Evolutionary conservation across 2,888 invertebrate species (phyloP).

Genomic region (Carpatolechia fugitivella): DNA sequence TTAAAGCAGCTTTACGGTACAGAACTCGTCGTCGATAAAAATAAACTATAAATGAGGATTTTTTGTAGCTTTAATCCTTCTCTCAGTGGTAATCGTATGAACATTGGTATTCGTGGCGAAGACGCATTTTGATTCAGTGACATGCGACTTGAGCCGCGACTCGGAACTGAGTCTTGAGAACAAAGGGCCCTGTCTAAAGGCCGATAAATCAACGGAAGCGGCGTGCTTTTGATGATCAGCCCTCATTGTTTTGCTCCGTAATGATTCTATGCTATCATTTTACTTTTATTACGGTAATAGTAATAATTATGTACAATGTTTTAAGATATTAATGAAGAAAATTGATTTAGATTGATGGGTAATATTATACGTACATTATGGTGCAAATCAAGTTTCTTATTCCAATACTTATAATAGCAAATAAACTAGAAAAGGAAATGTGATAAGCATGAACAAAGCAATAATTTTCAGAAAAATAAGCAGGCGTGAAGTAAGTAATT

Average conservation of each 20-base stretch:
- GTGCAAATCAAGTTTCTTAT: no score
- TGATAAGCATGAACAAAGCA: no score
- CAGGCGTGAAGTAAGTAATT: no score
- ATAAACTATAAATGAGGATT: neutral
- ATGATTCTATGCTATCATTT: constrained; percentile 27
- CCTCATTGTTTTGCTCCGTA: constrained; percentile 53
- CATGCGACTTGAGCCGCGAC: constrained; percentile 44
- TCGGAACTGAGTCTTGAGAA: constrained; percentile 29
- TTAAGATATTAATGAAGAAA: neutral
- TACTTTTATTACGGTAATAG: constrained; percentile 22
- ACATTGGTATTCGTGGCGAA: constrained; percentile 40
- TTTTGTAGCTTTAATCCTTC: neutral
- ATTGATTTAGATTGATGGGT: neutral
- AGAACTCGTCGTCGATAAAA: neutral
- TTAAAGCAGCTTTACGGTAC: neutral
- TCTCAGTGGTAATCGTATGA: constrained; percentile 13
- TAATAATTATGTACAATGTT: constrained; percentile 9
- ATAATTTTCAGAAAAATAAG: no score
- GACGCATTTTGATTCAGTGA: constrained; percentile 49
- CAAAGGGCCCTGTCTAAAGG: constrained; percentile 51
- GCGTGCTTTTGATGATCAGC: constrained; percentile 55
- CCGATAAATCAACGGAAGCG: constrained; percentile 63
- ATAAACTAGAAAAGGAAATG: no score
- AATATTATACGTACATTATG: no score
- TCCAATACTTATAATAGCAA: no score